phyloP scores from a whole-genome alignment of 2,797 vertebrate species.

The Microcaecilia unicolor region DNA sequence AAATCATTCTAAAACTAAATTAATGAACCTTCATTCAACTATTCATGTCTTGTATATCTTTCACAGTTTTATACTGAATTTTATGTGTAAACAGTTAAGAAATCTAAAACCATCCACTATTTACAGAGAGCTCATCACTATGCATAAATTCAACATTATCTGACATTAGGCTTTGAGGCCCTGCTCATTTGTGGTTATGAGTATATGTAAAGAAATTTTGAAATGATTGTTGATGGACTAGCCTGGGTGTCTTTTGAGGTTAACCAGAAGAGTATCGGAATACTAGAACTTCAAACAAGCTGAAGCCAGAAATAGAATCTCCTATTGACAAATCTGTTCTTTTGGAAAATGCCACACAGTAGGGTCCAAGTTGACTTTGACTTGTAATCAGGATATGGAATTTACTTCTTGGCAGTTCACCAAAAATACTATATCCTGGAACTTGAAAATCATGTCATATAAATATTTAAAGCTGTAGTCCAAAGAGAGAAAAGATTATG shows the following conservation, averaged over 20 bases:
- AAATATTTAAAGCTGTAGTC: no score
- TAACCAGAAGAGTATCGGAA: background rate
- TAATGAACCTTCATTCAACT: no score
- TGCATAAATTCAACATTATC: no score
- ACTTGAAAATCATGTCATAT: no score
- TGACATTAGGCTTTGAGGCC: no score
- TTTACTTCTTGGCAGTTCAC: constrained; percentile 32
- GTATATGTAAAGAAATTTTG: background rate
- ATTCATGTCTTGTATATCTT: no score
- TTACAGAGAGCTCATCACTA: no score
- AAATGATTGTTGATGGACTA: background rate
- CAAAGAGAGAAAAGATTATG: no score
- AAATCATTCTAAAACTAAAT: no score
- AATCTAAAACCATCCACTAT: no score
- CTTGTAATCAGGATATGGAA: constrained; percentile 43
- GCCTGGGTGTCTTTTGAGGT: background rate
- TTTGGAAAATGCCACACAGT: constrained; percentile 34
- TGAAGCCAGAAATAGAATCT: background rate
- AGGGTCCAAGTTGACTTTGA: constrained; percentile 53
- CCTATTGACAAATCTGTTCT: constrained; percentile 12
- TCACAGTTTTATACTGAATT: no score
- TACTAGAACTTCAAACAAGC: background rate
- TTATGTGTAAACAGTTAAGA: no score
- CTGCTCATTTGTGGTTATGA: background rate
- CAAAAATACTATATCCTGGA: constrained; percentile 51